phyloP scores from a whole-genome alignment of 2,888 invertebrate genomes.

The Xylota segnis region DNA sequence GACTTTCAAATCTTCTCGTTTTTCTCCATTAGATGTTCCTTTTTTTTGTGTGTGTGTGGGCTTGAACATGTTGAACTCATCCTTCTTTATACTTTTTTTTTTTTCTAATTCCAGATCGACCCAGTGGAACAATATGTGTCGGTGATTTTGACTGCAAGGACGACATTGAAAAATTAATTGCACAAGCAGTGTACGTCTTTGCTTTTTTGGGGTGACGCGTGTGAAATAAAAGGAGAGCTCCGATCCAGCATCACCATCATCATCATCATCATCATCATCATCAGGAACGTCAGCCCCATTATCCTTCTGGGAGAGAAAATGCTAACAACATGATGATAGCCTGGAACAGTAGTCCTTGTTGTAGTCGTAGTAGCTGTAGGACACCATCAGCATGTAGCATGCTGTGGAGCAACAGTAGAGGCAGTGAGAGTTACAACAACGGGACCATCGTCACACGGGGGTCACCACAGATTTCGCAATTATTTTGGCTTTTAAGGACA shows the following conservation, averaged over 20 bases:
- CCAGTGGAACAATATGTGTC: constrained; percentile 75
- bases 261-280: too few relatives aligned
- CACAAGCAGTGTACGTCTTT: constrained; percentile 43
- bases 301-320: constrained; percentile 74
- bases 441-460: constrained; percentile 58
- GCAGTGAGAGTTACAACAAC: constrained; percentile 55
- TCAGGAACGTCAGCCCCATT: constrained; percentile 69
- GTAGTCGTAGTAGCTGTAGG: constrained; percentile 62
- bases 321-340: constrained; percentile 77
- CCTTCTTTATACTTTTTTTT: constrained; percentile 26
- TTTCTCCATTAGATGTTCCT: constrained; percentile 3
- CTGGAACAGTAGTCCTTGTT: constrained; percentile 75
- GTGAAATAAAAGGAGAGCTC: constrained; percentile 13
- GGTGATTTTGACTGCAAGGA: constrained; percentile 49
- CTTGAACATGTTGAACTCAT: constrained; percentile 48
- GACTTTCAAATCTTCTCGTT: constrained; percentile 15
- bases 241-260: constrained; percentile 9
- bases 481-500: constrained; percentile 79
- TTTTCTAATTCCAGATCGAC: constrained; percentile 54
- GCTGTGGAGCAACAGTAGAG: constrained; percentile 64
- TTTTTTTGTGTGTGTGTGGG: neutral
- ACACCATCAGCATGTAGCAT: constrained; percentile 72
- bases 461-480: constrained; percentile 77
- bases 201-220: constrained; percentile 21
- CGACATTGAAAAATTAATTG: constrained; percentile 70